Percentiles rank a stretch among this genome's conserved stretches.
Evolutionary conservation across 2,888 invertebrate genomes (phyloP).

Genomic region (Drosophila borealis): DNA sequence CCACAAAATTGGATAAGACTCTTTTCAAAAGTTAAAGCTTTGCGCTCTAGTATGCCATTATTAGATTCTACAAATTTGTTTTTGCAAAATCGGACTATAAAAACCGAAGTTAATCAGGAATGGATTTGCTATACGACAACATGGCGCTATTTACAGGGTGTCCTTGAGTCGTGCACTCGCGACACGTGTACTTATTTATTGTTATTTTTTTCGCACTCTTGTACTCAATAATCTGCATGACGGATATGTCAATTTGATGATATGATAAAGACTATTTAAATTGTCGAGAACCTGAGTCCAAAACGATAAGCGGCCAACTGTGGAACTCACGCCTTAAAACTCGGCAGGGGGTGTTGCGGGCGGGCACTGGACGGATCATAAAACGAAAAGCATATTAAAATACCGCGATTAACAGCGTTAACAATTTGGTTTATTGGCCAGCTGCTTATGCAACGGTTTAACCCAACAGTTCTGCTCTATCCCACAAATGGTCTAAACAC

Average conservation of each 20-base stretch:
- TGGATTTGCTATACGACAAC: too few species aligned
- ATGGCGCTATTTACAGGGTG: too few species aligned
- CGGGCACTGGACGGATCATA: constrained; percentile 18
- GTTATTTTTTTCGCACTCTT: neutral
- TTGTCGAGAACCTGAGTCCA: constrained; percentile 23
- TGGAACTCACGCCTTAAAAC: neutral
- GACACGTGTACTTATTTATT: too few species aligned
- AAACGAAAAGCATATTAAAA: constrained; percentile 31
- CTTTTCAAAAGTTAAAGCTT: too few species aligned
- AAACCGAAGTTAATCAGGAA: too few species aligned
- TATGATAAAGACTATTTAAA: constrained; percentile 24
- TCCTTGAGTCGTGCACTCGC: too few species aligned
- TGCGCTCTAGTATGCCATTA: too few species aligned
- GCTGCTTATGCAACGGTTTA: constrained; percentile 18
- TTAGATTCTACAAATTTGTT: too few species aligned
- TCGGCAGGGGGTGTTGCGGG: constrained; percentile 13
- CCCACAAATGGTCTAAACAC: too few species aligned
- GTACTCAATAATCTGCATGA: constrained; percentile 23
- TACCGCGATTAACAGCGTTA: constrained; percentile 24
- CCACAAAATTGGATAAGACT: too few species aligned
- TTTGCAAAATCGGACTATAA: too few species aligned
- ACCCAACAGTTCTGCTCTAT: too few species aligned
- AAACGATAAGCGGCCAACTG: constrained; percentile 32
- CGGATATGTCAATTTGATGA: constrained; percentile 39
- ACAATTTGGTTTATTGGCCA: constrained; percentile 27